phyloP scores from a whole-genome alignment of 2,888 invertebrate species.

The Seira ritae region DNA sequence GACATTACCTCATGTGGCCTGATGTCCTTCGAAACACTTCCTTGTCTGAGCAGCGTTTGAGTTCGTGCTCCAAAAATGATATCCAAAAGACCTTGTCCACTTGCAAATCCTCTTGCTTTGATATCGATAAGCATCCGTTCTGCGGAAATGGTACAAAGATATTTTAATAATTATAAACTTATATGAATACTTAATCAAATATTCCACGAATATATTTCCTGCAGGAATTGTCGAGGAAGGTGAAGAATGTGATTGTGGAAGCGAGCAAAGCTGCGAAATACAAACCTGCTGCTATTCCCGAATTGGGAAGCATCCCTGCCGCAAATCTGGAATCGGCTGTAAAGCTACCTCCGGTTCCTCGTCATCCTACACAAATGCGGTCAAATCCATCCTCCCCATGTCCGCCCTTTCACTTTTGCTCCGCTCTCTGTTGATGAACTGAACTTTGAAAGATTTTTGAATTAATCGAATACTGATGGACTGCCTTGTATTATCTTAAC shows the following conservation, averaged over 20 bases:
- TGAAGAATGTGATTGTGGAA: conserved; percentile 73
- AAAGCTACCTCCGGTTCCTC: background rate
- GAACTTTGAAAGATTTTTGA: too few relatives aligned
- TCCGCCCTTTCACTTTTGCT: too few relatives aligned
- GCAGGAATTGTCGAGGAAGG: conserved; percentile 69
- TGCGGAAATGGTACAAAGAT: conserved; percentile 70
- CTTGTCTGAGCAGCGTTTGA: conserved; percentile 65
- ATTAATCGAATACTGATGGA: too few relatives aligned
- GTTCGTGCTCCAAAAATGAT: conserved; percentile 62
- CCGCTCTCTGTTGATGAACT: too few relatives aligned
- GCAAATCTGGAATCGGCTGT: conserved; percentile 66
- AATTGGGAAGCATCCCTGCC: conserved; percentile 65
- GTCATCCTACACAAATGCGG: too few relatives aligned
- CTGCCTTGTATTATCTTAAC: too few relatives aligned
- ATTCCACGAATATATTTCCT: conserved; percentile 12
- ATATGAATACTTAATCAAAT: background rate
- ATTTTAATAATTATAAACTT: background rate
- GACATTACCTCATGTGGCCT: conserved; percentile 72
- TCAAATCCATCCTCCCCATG: too few relatives aligned
- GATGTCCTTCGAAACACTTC: conserved; percentile 64
- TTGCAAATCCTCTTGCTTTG: conserved; percentile 71
- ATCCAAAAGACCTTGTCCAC: conserved; percentile 57
- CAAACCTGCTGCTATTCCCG: conserved; percentile 70
- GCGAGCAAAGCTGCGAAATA: conserved; percentile 59
- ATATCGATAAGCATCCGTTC: conserved; percentile 69